Evolutionary conservation across 2,797 vertebrate species (phyloP), one percentile per base, ranked within the genome.

Genomic region (Notolabrus celidotus): DNA sequence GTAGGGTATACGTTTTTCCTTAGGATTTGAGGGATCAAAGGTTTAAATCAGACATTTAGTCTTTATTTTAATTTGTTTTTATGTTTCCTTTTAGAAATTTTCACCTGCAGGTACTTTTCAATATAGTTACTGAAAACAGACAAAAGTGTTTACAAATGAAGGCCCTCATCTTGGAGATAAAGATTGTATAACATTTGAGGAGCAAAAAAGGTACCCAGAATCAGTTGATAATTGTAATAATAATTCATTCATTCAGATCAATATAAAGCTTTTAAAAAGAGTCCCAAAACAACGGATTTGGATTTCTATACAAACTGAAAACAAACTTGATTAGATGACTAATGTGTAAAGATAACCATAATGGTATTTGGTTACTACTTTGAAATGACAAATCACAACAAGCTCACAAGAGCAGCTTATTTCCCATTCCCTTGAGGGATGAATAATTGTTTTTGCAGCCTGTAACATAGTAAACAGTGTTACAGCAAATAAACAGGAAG

Each of bases 351-450:
- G 6, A 12, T 9, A 55, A 5, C 51, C 53, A 2, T 19, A n/a
- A 54, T 49, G 39, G 59, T 72, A 52, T 77, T 52, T 74, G 20
- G 3, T 51, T 68, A 20, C 65, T 45, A 47, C 34, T 71, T 67
- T 45, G 7, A 69, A 77, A 63, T 27, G 56, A 50, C 51, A 61
- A 70, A 72, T 23, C 27, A 66, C 7, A 60, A 33, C 55, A 65
- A 45, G 27, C 49, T 67, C 41, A 46, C 16, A 23, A 68, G 59
- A 83, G 52, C 74, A 64, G 80, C 77, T 84, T 83, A 79, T 63
- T 72, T 57, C 5, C 19, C 3, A 7, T 71, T 82, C 82, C 83
- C 79, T 45, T 16, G 67, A 77, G 84, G 80, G 59, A 84, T 80
- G 56, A 78, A 74, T 38, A 3, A 52, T 65, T 65, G 74, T 73